Conservation (phyloP, 2,113 vertebrate genomes). For the Cyanocitta stelleri region DNA sequence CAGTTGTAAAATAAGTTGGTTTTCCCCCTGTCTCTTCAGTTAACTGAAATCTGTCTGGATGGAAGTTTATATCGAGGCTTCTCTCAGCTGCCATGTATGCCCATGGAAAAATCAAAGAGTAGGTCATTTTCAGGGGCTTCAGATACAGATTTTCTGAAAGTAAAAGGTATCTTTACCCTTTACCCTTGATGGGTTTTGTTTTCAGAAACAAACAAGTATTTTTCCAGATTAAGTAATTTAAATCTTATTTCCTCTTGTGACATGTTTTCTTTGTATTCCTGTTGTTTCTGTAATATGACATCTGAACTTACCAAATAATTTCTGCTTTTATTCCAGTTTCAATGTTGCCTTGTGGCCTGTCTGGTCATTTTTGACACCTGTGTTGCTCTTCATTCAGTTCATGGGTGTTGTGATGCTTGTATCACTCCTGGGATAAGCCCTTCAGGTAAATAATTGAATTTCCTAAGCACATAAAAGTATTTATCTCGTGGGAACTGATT, state of each 20-base stretch:
- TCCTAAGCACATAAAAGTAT: neutral
- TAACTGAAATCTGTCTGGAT: neutral
- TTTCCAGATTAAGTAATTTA: neutral
- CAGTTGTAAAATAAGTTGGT: neutral
- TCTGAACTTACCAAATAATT: neutral
- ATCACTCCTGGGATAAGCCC: slow-evolving; percentile 84
- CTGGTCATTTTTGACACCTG: slow-evolving; percentile 92
- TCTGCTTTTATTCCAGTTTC: slow-evolving; percentile 75
- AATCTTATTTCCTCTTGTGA: neutral
- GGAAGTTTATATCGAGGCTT: neutral
- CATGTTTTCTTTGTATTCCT: neutral
- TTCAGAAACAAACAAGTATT: neutral
- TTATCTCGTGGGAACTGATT: neutral
- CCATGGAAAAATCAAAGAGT: neutral
- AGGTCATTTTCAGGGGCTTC: neutral
- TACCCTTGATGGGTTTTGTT: neutral
- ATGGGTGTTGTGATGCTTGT: slow-evolving; percentile 95
- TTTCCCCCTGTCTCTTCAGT: neutral
- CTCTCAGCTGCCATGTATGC: neutral
- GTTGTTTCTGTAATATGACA: neutral
- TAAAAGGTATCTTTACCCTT: neutral
- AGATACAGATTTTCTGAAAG: neutral
- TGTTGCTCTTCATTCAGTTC: slow-evolving; percentile 92
- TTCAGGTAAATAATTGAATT: slow-evolving; percentile 66
- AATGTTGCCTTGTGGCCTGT: slow-evolving; percentile 90